Conservation (phyloP, 2,797 vertebrate species). For the Gallinago solitaria region DNA sequence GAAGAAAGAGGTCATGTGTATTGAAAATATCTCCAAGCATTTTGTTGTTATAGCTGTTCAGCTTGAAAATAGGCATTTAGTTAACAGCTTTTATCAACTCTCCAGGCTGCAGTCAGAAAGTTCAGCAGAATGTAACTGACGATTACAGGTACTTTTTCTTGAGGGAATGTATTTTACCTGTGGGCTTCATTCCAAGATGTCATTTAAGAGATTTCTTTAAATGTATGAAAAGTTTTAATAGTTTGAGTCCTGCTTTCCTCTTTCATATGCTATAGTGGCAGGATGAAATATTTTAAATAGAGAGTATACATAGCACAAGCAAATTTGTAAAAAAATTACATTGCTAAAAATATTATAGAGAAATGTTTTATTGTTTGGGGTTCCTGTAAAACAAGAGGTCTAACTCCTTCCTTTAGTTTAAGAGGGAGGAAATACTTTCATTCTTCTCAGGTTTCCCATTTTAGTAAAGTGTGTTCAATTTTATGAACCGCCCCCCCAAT, state of each 20-base stretch:
- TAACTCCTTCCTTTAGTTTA: background rate
- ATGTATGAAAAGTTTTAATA: background rate
- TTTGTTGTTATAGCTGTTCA: background rate
- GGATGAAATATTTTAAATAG: background rate
- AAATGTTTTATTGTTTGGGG: background rate
- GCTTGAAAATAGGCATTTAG: background rate
- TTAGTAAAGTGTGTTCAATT: background rate
- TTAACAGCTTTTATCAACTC: background rate
- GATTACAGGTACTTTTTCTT: background rate
- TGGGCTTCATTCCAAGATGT: background rate
- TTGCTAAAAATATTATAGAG: background rate
- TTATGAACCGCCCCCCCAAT: background rate
- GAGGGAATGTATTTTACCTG: background rate
- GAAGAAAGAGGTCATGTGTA: background rate
- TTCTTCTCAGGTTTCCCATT: background rate
- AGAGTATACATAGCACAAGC: background rate
- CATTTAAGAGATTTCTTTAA: background rate
- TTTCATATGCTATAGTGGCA: background rate
- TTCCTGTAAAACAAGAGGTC: background rate
- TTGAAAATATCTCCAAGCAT: constrained; percentile 13
- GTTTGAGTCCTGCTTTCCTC: background rate
- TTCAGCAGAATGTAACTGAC: constrained; percentile 13
- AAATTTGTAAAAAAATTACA: background rate
- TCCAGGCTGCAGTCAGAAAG: background rate
- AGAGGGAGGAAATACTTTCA: background rate